These are phyloP conservation scores for Hemitrygon akajei DNA, from an alignment of 2,797 vertebrate genomes.

Conservation along the genomic window DNA sequence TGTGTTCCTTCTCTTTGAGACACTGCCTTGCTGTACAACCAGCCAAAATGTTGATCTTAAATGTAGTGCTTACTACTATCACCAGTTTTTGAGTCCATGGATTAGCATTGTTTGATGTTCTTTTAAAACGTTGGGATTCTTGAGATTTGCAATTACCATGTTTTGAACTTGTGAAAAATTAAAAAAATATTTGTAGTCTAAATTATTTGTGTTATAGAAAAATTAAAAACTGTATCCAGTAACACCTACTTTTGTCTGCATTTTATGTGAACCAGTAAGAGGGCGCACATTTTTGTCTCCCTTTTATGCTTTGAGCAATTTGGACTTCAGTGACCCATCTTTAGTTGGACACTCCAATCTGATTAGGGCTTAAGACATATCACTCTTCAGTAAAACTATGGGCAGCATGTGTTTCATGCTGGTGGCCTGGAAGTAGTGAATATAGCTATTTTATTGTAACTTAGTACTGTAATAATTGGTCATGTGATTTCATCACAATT, in stretches of 20 bases:
- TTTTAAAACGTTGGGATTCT: not conserved
- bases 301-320: not conserved
- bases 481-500: not conserved
- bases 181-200: slow-evolving; percentile 25
- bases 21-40: not conserved
- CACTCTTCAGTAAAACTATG: not conserved
- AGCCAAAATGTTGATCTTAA: not conserved
- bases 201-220: slow-evolving; percentile 4
- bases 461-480: not conserved
- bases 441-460: slow-evolving; percentile 2
- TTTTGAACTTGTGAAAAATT: not conserved
- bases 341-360: not conserved
- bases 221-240: not conserved
- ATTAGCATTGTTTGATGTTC: not conserved
- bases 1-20: not conserved
- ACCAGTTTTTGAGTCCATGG: not conserved
- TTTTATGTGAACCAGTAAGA: not conserved
- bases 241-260: not conserved
- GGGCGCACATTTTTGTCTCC: not conserved
- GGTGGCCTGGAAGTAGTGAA: not conserved
- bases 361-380: not conserved
- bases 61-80: not conserved
- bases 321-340: not conserved
- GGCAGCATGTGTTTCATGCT: not conserved
- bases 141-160: not conserved